These are phyloP conservation scores for Heteromyza rotundicornis DNA, from an alignment of 2,888 invertebrate genomes.

Conservation along the genomic window DNA sequence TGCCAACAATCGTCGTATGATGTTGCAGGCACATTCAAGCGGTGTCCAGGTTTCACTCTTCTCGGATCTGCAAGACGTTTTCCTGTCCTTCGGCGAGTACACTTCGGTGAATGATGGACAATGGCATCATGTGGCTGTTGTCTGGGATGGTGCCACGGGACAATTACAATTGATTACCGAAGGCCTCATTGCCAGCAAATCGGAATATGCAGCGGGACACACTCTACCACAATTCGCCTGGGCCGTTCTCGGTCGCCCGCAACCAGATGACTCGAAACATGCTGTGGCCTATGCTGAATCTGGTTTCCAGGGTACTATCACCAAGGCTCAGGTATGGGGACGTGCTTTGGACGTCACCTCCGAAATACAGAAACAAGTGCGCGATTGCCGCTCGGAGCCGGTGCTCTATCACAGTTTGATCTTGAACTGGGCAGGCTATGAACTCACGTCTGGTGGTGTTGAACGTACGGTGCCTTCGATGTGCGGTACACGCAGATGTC, in stretches of 20 bases:
- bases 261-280: constrained; percentile 70
- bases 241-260: constrained; percentile 90
- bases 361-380: constrained; percentile 91
- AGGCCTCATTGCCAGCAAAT: constrained; percentile 91
- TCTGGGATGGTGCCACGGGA: constrained; percentile 93
- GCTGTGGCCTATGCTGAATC: constrained; percentile 77
- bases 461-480: constrained; percentile 90
- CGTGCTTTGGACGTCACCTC: constrained; percentile 88
- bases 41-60: constrained; percentile 92
- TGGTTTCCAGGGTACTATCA: constrained; percentile 95
- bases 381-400: constrained; percentile 90
- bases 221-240: constrained; percentile 85
- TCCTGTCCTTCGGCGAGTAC: constrained; percentile 88
- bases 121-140: constrained; percentile 94
- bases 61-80: constrained; percentile 86
- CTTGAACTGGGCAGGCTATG: constrained; percentile 93
- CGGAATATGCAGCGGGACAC: constrained; percentile 87
- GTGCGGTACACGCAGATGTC: constrained; percentile 88
- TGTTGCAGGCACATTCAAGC: constrained; percentile 89
- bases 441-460: constrained; percentile 85
- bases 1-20: constrained; percentile 76
- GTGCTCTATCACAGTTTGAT: constrained; percentile 85
- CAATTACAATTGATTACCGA: constrained; percentile 92
- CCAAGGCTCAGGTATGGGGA: constrained; percentile 94
- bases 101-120: constrained; percentile 94